A percentile compares a stretch with the other conserved stretches of the same genome.
phyloP scores from a whole-genome alignment of 2,888 invertebrate species.

The Automeris io region DNA sequence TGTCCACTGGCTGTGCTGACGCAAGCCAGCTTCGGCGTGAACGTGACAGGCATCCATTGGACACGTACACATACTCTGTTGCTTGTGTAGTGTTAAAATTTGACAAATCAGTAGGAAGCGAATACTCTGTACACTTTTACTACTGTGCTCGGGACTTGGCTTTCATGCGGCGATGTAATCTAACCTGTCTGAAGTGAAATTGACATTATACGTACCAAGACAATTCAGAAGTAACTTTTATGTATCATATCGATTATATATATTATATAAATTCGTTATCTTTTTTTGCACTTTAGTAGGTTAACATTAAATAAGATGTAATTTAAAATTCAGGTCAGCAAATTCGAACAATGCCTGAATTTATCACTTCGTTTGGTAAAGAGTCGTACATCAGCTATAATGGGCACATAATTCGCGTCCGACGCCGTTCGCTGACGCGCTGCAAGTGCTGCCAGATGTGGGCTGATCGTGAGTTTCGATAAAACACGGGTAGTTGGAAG shows the following conservation, averaged over 20 bases:
- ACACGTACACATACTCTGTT: too few relatives aligned
- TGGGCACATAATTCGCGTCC: constrained; percentile 57
- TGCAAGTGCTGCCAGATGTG: constrained; percentile 40
- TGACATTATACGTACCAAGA: neutral
- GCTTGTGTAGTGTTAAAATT: constrained; percentile 12
- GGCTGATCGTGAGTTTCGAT: constrained; percentile 54
- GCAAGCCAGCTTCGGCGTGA: too few relatives aligned
- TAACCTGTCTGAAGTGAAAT: constrained; percentile 25
- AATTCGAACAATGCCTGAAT: constrained; percentile 29
- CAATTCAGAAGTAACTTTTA: too few relatives aligned
- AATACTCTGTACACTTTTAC: too few relatives aligned
- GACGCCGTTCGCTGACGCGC: constrained; percentile 49
- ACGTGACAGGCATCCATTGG: too few relatives aligned
- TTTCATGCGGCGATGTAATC: constrained; percentile 36
- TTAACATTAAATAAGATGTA: neutral
- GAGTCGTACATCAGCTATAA: constrained; percentile 50
- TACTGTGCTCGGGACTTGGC: constrained; percentile 36
- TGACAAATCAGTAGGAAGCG: too few relatives aligned
- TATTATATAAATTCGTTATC: neutral
- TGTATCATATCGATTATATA: too few relatives aligned
- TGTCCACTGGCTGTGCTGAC: too few relatives aligned
- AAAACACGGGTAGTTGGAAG: constrained; percentile 57
- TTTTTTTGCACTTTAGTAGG: neutral
- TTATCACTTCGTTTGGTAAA: constrained; percentile 39
- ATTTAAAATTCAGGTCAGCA: constrained; percentile 8